phyloP scores from a whole-genome alignment of 1,140 invertebrate species.

The Heliconius congener region DNA sequence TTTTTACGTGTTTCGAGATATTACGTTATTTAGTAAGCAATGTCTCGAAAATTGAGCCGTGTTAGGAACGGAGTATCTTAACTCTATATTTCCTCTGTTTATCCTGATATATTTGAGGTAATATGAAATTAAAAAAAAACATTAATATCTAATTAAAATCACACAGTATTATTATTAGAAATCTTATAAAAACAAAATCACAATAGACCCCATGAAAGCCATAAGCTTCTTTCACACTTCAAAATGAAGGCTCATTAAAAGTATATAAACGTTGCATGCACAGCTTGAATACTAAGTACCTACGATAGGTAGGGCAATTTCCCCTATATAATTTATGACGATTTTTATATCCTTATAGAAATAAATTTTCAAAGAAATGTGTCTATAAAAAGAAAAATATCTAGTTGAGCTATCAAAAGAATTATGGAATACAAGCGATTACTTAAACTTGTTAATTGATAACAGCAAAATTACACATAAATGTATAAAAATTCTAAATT shows the following conservation, averaged over 20 bases:
- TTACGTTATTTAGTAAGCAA: too few relatives aligned
- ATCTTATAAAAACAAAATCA: not conserved
- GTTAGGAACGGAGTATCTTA: too few relatives aligned
- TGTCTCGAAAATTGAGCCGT: too few relatives aligned
- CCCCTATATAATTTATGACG: conserved; percentile 21
- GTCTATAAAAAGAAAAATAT: not conserved
- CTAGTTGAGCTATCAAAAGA: not conserved
- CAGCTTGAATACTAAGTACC: conserved; percentile 25
- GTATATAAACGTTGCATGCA: conserved; percentile 25
- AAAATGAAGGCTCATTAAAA: conserved; percentile 29
- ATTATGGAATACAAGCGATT: not conserved
- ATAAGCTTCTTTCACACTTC: conserved; percentile 7
- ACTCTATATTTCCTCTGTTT: too few relatives aligned
- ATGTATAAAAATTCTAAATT: too few relatives aligned
- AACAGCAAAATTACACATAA: too few relatives aligned
- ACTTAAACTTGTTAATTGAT: too few relatives aligned
- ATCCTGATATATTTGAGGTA: too few relatives aligned
- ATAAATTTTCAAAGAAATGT: not conserved
- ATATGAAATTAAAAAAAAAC: too few relatives aligned
- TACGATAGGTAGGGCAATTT: conserved; percentile 25
- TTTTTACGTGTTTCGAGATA: too few relatives aligned
- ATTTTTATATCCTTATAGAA: conserved; percentile 23
- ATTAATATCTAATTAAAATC: not conserved
- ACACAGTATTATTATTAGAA: not conserved
- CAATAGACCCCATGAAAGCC: not conserved